Base-by-base conservation (phyloP, 2,888 invertebrate species). In the Zygogramma bicolorata region DNA sequence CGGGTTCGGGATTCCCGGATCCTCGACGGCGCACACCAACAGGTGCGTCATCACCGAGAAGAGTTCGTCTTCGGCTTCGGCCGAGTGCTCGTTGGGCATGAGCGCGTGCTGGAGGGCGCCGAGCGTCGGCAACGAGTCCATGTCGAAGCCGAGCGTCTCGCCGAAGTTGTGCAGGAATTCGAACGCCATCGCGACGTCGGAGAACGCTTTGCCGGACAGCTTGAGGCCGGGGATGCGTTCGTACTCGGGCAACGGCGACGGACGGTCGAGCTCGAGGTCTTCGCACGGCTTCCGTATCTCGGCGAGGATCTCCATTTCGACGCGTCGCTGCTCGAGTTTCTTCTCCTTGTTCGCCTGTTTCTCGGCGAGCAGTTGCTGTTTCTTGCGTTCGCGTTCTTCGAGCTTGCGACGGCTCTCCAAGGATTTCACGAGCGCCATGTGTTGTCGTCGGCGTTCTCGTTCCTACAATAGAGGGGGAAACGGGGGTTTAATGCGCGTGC, bases 141-240 rank as follows among this genome's bases (percentile, higher is more conserved):
- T 93, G 82, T 97, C 96, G 83, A 98, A 97, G 67, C 97, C 97
- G 1, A 99, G 89, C 0, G 97, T 96, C 87, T 96, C 96, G 63
- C 96, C 97, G 85, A 99, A 99, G 88, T 97, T 98, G 83, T 97
- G 95, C 78, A 98, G 89, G 86, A 99, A 99, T 88, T 99, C 98
- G 84, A 95, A 95, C n/a, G 97, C 94, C 94, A 98, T 98, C 22
- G 99, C 89, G 53, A 95, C 90, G 87, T 98, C 96, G 0, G 96
- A 94, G 89, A 97, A 96, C 0, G 97, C 97, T 84, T 95, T 93
- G 0, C 97, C 97, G 0, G 95, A 90, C 65, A 99, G 88, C 83
- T 85, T 86, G 58, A 87, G 75, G 13, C 86, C 86, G 0, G 94
- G 92, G 79, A 98, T 92, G 77, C 97, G 90, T 68, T 93, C 91